These are phyloP conservation scores for Odontocolon sp. DNA, from an alignment of 2,888 invertebrate genomes.

Conservation along the genomic window DNA sequence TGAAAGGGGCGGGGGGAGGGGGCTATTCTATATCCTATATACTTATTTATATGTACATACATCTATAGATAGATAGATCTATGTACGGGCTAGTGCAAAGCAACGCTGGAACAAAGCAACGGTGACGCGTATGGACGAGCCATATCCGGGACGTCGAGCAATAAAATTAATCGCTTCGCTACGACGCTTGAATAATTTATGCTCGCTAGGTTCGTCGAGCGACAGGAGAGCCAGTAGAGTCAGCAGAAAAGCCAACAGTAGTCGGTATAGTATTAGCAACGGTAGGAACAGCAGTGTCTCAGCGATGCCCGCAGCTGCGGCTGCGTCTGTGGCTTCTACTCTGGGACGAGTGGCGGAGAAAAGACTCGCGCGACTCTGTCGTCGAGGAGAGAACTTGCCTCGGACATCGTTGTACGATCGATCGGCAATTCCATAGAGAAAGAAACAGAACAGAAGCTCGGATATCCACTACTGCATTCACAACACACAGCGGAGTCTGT, in stretches of 20 bases:
- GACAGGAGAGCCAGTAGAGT: constrained; percentile 41
- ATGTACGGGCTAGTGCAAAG: constrained; percentile 53
- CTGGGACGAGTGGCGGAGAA: constrained; percentile 28
- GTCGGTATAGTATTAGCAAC: constrained; percentile 25
- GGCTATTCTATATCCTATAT: background rate
- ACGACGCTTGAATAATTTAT: constrained; percentile 24
- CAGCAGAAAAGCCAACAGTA: constrained; percentile 29
- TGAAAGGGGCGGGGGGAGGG: background rate
- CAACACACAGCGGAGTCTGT: constrained; percentile 5
- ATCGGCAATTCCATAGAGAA: constrained; percentile 40
- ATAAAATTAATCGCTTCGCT: constrained; percentile 29
- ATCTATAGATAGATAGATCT: constrained; percentile 35
- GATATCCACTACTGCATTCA: too few relatives aligned
- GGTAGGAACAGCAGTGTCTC: constrained; percentile 38
- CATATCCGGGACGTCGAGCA: constrained; percentile 74
- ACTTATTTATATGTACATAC: background rate
- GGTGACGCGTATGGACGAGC: constrained; percentile 75
- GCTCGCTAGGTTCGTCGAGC: constrained; percentile 50
- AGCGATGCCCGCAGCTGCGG: constrained; percentile 42
- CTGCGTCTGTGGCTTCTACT: constrained; percentile 28
- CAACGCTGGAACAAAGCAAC: constrained; percentile 71
- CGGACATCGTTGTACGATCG: constrained; percentile 34
- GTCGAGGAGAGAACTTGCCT: constrained; percentile 42
- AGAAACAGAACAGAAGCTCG: constrained; percentile 8
- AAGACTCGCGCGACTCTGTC: constrained; percentile 47